Evolutionary conservation across 2,888 invertebrate genomes (phyloP).

Genomic region (Phaonia tiefii): DNA sequence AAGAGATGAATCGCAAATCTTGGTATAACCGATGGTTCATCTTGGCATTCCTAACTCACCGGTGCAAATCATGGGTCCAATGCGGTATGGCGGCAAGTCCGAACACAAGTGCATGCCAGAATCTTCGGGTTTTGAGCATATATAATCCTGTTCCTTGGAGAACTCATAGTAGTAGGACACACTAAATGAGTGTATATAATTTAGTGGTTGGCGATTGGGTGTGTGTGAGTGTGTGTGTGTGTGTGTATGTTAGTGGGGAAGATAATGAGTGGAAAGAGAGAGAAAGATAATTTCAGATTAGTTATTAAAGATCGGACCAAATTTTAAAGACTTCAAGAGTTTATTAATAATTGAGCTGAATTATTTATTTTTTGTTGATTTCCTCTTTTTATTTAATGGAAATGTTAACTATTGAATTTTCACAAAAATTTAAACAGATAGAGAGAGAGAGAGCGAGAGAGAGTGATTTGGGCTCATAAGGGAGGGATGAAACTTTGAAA

Average conservation of each 20-base stretch:
- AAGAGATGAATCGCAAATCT: neutral
- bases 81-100: constrained; percentile 89
- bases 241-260: constrained; percentile 25
- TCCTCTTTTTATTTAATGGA: constrained; percentile 41
- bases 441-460: constrained; percentile 36
- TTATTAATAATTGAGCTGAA: constrained; percentile 13
- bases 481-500: constrained; percentile 24
- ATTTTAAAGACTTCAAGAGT: neutral
- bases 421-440: constrained; percentile 51
- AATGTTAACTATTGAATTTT: constrained; percentile 61
- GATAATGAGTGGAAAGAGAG: constrained; percentile 38
- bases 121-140: constrained; percentile 95
- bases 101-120: constrained; percentile 96
- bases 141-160: constrained; percentile 96
- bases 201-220: constrained; percentile 44
- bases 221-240: constrained; percentile 29
- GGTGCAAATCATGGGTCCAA: constrained; percentile 89
- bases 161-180: constrained; percentile 92
- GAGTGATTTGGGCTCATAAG: constrained; percentile 34
- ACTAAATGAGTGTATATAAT: constrained; percentile 77
- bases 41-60: constrained; percentile 80
- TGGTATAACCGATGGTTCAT: neutral
- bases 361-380: constrained; percentile 30
- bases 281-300: constrained; percentile 52
- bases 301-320: constrained; percentile 45